Percentiles rank a stretch among this genome's conserved stretches.
Conservation (phyloP, 1,140 invertebrate species). For the Lasioglossum baleicum region DNA sequence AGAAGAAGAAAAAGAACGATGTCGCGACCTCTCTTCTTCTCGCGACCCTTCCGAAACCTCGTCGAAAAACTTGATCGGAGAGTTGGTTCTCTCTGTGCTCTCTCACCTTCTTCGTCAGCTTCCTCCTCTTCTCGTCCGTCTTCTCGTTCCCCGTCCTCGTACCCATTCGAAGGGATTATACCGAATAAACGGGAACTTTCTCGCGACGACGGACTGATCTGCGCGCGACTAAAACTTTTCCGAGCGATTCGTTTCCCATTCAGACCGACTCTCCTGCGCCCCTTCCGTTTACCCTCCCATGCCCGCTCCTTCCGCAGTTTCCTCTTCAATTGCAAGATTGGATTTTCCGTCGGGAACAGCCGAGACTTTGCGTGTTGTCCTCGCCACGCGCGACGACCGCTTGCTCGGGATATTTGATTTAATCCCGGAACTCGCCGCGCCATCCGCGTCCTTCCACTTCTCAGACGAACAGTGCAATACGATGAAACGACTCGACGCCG, state of each 20-base stretch:
- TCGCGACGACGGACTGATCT: conserved; percentile 40
- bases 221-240: conserved; percentile 58
- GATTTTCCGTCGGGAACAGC: conserved; percentile 40
- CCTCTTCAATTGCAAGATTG: conserved; percentile 52
- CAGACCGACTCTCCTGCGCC: neutral
- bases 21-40: neutral
- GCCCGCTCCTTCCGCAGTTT: neutral
- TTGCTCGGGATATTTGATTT: conserved; percentile 37
- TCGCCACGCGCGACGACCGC: neutral
- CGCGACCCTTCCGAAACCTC: neutral
- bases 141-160: neutral
- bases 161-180: conserved; percentile 32
- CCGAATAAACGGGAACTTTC: conserved; percentile 57
- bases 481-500: too few species aligned
- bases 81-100: neutral
- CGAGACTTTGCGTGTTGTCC: neutral
- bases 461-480: neutral
- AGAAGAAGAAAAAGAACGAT: too few species aligned
- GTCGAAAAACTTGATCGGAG: conserved; percentile 26
- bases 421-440: conserved; percentile 43
- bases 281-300: too few species aligned
- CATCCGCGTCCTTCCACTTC: neutral
- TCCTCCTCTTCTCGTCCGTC: too few species aligned
- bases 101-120: neutral
- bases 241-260: conserved; percentile 65